phyloP scores from a whole-genome alignment of 2,113 vertebrate genomes.

The Serilophus lunatus region DNA sequence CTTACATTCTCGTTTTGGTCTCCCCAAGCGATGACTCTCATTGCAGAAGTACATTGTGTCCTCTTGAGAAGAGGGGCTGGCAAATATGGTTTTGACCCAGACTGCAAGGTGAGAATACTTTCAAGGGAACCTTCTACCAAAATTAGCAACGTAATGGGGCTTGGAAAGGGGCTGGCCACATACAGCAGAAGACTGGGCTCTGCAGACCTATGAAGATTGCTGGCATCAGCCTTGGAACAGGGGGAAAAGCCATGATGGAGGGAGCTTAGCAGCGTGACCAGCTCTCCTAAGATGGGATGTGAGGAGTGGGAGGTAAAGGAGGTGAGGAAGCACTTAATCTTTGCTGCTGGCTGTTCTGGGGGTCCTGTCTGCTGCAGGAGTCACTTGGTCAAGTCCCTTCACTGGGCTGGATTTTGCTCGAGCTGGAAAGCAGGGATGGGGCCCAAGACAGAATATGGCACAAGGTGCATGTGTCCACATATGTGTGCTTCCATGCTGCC shows the following conservation, averaged over 20 bases:
- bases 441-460: neutral
- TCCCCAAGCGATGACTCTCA: neutral
- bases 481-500: neutral
- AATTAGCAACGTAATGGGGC: neutral
- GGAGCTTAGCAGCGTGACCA: neutral
- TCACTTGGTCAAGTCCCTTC: neutral
- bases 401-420: neutral
- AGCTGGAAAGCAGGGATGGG: neutral
- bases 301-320: neutral
- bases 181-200: neutral
- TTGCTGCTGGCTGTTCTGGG: neutral
- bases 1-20: neutral
- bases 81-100: neutral
- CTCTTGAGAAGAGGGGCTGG: neutral
- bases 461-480: accelerated
- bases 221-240: neutral
- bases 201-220: neutral
- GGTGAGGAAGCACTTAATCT: neutral
- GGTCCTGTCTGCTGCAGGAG: neutral
- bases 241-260: accelerated
- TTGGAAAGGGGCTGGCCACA: neutral
- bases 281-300: neutral
- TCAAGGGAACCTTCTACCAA: neutral
- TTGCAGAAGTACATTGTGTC: neutral
- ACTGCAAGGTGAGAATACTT: neutral